A percentile compares a stretch with the other conserved stretches of the same genome.
phyloP scores from a whole-genome alignment of 1,140 invertebrate species.

The Leptinotarsa undecemlineata region DNA sequence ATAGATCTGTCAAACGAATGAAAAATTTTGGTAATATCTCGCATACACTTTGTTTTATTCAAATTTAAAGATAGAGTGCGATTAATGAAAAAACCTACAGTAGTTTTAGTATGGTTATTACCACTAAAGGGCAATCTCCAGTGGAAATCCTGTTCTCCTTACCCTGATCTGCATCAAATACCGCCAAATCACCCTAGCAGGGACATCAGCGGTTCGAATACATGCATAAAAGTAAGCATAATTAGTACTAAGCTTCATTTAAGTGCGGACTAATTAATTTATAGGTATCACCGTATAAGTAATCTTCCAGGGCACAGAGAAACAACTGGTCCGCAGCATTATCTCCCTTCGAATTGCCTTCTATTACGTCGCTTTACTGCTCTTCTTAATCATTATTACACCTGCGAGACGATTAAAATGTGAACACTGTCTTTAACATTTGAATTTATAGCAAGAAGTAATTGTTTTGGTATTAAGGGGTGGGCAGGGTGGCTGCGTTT shows the following conservation, averaged over 20 bases:
- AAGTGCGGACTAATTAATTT: constrained; percentile 48
- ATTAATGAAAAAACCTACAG: no score
- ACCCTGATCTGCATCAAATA: background rate
- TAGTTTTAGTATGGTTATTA: no score
- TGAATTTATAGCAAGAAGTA: constrained; percentile 7
- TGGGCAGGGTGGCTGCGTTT: background rate
- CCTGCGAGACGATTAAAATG: constrained; percentile 41
- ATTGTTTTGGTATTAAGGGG: background rate
- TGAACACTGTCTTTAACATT: constrained; percentile 17
- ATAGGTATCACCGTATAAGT: constrained; percentile 48
- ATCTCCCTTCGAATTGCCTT: constrained; percentile 40
- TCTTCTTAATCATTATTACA: constrained; percentile 43
- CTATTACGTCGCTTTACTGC: constrained; percentile 32
- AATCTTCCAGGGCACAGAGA: constrained; percentile 33
- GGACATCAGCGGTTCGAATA: constrained; percentile 37
- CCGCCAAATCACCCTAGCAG: background rate
- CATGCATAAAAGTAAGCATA: constrained; percentile 48
- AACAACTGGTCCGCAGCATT: constrained; percentile 30
- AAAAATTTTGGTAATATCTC: no score
- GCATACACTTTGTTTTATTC: no score
- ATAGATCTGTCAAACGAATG: no score
- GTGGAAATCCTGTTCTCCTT: no score
- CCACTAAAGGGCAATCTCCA: no score
- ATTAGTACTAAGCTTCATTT: constrained; percentile 45
- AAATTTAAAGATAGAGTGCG: no score